A percentile compares a stretch with the other conserved stretches of the same genome.
Conservation (phyloP, 2,888 invertebrate genomes). For the Sericinus montela region DNA sequence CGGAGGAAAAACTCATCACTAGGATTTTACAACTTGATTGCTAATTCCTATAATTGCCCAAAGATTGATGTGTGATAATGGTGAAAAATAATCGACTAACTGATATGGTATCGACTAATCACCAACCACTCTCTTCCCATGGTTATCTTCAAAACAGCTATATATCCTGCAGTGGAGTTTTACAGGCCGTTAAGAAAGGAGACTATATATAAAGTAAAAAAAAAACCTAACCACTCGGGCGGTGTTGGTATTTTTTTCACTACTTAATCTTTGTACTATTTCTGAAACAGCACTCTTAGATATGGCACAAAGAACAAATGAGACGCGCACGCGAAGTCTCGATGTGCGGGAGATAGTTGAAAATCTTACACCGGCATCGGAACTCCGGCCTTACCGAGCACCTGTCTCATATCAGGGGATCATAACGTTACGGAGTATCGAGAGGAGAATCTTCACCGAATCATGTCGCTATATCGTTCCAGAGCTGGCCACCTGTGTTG, state of each 20-base stretch:
- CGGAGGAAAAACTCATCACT: too few species aligned
- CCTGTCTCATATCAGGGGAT: conserved; percentile 32
- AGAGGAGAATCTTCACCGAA: conserved; percentile 20
- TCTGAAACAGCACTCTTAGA: conserved; percentile 7
- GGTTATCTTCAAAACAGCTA: too few species aligned
- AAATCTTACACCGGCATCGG: conserved; percentile 20
- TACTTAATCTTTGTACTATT: conserved; percentile 5
- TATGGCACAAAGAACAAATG: conserved; percentile 44
- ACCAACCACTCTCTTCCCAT: too few species aligned
- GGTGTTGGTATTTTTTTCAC: neutral
- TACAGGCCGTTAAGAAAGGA: too few species aligned
- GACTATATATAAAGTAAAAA: too few species aligned
- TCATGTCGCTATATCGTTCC: conserved; percentile 21
- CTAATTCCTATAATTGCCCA: too few species aligned
- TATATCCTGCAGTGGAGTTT: too few species aligned
- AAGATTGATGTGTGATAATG: too few species aligned
- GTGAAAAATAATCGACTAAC: too few species aligned
- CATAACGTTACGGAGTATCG: conserved; percentile 28
- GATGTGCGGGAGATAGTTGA: conserved; percentile 40
- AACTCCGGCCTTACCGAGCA: conserved; percentile 25
- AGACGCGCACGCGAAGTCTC: conserved; percentile 41
- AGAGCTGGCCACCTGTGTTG: neutral
- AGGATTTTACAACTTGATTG: too few species aligned
- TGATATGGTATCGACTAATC: too few species aligned
- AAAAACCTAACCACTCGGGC: too few species aligned